A percentile compares a stretch with the other conserved stretches of the same genome.
Conservation (phyloP, 2,888 invertebrate genomes). For the Serrognathus titanus region DNA sequence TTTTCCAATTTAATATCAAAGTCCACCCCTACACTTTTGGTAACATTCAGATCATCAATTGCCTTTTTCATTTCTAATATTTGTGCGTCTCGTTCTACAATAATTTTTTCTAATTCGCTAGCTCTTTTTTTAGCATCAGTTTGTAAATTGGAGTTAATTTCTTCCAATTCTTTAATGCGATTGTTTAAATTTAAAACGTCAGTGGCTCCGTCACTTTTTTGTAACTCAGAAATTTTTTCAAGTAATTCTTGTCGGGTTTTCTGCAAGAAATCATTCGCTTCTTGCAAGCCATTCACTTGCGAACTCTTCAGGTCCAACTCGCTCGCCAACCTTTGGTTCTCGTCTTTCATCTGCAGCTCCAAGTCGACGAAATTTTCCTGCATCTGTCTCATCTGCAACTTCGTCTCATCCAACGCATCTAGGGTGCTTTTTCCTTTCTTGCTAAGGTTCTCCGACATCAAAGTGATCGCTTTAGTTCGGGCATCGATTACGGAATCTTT, state of each 20-base stretch:
- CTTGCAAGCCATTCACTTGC: conserved; percentile 45
- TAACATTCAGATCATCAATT: conserved; percentile 49
- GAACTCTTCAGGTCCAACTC: conserved; percentile 58
- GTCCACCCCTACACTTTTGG: conserved; percentile 27
- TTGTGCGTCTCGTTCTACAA: conserved; percentile 22
- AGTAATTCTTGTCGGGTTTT: conserved; percentile 32
- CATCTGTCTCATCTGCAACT: conserved; percentile 76
- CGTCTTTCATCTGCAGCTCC: conserved; percentile 68
- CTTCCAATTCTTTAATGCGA: conserved; percentile 9
- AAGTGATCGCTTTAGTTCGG: conserved; percentile 72
- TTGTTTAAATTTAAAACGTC: conserved; percentile 2
- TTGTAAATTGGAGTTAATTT: not conserved
- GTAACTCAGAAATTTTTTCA: conserved; percentile 26
- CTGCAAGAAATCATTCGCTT: conserved; percentile 35
- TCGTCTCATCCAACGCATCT: conserved; percentile 72
- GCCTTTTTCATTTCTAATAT: conserved; percentile 27
- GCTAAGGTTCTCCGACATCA: conserved; percentile 71
- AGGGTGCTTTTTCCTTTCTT: conserved; percentile 70
- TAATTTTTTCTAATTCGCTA: conserved; percentile 22
- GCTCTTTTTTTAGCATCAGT: conserved; percentile 9
- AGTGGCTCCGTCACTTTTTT: conserved; percentile 1
- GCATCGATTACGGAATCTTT: conserved; percentile 81
- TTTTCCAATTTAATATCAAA: conserved; percentile 31
- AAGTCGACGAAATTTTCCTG: conserved; percentile 71
- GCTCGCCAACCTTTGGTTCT: conserved; percentile 58